A percentile compares a stretch with the other conserved stretches of the same genome.
These are phyloP conservation scores for Vombatus ursinus DNA, from an alignment of 2,113 vertebrate genomes.

Conservation along the genomic window DNA sequence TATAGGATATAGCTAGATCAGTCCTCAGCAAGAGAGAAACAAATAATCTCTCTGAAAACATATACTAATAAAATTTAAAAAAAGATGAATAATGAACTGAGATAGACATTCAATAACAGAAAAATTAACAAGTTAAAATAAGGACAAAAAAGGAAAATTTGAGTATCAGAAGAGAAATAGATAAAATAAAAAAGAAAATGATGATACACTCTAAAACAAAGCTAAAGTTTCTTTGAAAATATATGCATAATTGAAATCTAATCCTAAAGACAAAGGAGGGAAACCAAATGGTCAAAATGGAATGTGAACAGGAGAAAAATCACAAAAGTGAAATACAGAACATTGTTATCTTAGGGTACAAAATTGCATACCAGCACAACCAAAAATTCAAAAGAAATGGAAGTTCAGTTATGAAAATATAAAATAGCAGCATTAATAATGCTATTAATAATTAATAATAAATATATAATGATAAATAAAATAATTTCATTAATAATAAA, in stretches of 20 bases:
- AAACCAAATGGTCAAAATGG: background rate
- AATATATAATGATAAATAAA: too few species aligned
- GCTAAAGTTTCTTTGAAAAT: background rate
- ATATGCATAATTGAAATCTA: background rate
- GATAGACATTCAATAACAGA: background rate
- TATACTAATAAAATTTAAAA: background rate
- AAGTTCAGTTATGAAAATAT: background rate
- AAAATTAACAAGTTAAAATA: background rate
- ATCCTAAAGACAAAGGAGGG: background rate
- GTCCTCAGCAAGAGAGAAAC: background rate
- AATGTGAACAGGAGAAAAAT: background rate
- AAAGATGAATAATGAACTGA: background rate
- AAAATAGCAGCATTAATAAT: background rate
- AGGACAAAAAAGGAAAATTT: background rate
- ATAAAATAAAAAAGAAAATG: too few species aligned
- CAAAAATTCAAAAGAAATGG: background rate
- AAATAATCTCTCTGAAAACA: background rate
- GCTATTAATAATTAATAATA: too few species aligned
- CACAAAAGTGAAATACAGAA: background rate
- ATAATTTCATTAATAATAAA: background rate
- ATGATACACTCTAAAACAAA: background rate
- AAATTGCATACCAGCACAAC: background rate
- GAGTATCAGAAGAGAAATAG: background rate
- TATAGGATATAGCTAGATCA: background rate
- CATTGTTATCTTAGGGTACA: background rate